Base-by-base conservation (phyloP, 2,888 invertebrate species). In the Automeris io region DNA sequence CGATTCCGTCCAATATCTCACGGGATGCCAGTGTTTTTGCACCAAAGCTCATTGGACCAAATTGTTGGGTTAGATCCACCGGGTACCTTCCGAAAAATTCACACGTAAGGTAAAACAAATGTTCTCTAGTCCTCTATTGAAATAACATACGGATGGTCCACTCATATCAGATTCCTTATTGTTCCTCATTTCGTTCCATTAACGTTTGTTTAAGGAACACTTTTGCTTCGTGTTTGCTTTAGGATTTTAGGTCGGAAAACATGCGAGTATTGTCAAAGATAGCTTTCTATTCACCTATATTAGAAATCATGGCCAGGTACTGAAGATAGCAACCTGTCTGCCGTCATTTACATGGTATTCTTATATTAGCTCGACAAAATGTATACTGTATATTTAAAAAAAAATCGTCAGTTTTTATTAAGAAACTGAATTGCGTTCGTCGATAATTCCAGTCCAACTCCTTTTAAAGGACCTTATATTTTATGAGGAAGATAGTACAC, bases 151-250 rank as follows among this genome's bases (percentile, higher is more conserved):
- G 59, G 62, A 49, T 52, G 54, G 66, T 67, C 72, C 74, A 72
- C 76, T 79, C 69, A 79, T 81, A 81, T 82, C 81, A 62, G 77
- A 82, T 83, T 82, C 72, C 81, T 69, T 71, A 74, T 81, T 82
- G 81, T 82, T 77, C 64, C 66, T 70, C 64, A 65, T 68, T 71
- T 66, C 70, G 61, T 76, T 73, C 80, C 75, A 81, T 80, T 81
- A 78, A 68, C 67, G 73, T 69, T 65, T 64, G 57, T 66, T 52
- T 61, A 55, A 62, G 59, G 54, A 61, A 77, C 60, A 63, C 54
- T 69, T 60, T 54, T 43, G 41, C 37, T 45, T 49, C 47, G 61
- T 61, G 55, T 70, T 68, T 65, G 68, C 61, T 55, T 54, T 64
- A 39, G 19, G 33, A 35, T 34, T 43, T 43, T 40, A 11, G 13